Conservation (phyloP, 1,140 invertebrate species). For the Danaus plexippus region DNA sequence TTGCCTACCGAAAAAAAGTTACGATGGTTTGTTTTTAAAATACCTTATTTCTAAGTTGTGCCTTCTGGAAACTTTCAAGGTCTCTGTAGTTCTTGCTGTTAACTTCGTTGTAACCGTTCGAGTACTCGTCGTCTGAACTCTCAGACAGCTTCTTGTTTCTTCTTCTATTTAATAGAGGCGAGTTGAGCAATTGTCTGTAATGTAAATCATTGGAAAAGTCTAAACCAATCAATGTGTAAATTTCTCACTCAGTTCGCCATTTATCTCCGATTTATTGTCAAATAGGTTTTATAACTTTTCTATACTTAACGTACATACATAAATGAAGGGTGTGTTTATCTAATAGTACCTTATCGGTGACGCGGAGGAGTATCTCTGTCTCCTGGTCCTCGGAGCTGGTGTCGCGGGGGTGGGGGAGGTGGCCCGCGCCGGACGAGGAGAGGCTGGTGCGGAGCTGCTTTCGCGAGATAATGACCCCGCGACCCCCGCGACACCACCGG, state of each 20-base stretch:
- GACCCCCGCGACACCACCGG: constrained; percentile 14
- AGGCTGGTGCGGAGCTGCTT: constrained; percentile 72
- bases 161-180: constrained; percentile 82
- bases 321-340: no score
- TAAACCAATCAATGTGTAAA: no score
- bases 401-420: constrained; percentile 80
- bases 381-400: constrained; percentile 77
- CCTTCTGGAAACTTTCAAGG: constrained; percentile 95
- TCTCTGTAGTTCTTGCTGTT: constrained; percentile 85
- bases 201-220: constrained; percentile 10
- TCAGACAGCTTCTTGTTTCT: constrained; percentile 84
- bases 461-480: constrained; percentile 27
- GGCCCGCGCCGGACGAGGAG: constrained; percentile 76
- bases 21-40: not conserved
- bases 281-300: no score
- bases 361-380: constrained; percentile 82
- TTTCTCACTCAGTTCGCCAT: no score
- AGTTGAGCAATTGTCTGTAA: constrained; percentile 83
- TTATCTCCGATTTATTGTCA: no score
- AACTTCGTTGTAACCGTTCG: constrained; percentile 76
- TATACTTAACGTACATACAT: no score
- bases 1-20: no score
- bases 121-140: constrained; percentile 89
- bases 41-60: constrained; percentile 94
- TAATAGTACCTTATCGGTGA: constrained; percentile 78